Base-by-base conservation (phyloP, 2,113 vertebrate genomes). In the Apistogramma diplotaenia region DNA sequence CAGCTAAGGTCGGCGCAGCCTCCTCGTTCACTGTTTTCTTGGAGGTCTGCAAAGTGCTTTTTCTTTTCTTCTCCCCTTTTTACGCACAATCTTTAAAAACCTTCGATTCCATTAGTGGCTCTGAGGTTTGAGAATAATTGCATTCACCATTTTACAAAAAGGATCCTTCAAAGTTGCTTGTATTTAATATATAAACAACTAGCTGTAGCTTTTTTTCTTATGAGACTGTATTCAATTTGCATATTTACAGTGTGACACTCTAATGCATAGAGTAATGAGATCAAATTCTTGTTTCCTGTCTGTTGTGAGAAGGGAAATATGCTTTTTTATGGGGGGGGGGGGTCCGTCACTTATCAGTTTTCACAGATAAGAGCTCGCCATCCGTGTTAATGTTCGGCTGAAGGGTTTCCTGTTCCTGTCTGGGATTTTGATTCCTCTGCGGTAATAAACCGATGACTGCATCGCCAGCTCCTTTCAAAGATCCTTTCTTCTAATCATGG, bases 391-490 rank as follows among this genome's bases (percentile, higher is more conserved):
- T 84, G 81, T 77, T 73, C 37, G 72, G 65, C 76, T 21, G 21
- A 74, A 49, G 72, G 67, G 81, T 81, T 90, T 89, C 91, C 76
- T 78, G 3, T 83, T 89, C 87, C 87, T 87, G 84, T 80, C 86
- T 59, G 55, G 84, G 87, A 81, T 85, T 89, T 62, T 75, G 79
- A 92, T 90, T 90, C 82, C 85, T 67, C 70, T 78, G n/a, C 70
- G 60, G 81, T 89, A 91, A 92, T 89, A 90, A 87, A 84, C 76
- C 9, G 78, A 87, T 79, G 85, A 86, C 74, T 78, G 58, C 21
- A 35, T 75, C 85, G 46, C 43, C 12, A 37, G 82, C 85, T 82
- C 73, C 62, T 79, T 74, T 87, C 71, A 91, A 89, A 84, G 90
- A 9, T 82, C 78, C 76, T 87, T 85, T 85, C 86, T 86, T 70